These are phyloP conservation scores for Megathymus violae DNA, from an alignment of 1,140 invertebrate genomes.

Conservation along the genomic window DNA sequence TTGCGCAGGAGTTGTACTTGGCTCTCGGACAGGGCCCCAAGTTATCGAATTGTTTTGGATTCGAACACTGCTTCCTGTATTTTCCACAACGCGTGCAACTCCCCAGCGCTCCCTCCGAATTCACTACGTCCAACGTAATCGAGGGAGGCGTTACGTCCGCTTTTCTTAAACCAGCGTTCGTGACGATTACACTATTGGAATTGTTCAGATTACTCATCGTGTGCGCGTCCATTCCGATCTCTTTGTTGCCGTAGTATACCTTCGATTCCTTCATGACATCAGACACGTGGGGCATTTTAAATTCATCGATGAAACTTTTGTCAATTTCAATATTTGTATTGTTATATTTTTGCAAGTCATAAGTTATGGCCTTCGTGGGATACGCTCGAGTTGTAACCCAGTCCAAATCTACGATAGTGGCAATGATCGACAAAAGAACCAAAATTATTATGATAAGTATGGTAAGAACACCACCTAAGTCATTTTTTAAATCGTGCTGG, in stretches of 20 bases:
- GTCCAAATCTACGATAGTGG: conserved; percentile 63
- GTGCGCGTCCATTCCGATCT: conserved; percentile 9
- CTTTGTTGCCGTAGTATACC: conserved; percentile 8
- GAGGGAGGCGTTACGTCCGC: conserved; percentile 47
- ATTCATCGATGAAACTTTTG: conserved; percentile 37
- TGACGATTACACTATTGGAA: conserved; percentile 32
- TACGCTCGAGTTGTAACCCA: conserved; percentile 53
- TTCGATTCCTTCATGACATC: conserved; percentile 22
- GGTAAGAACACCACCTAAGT: conserved; percentile 55
- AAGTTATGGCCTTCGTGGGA: conserved; percentile 49
- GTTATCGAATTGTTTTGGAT: conserved; percentile 43
- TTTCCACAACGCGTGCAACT: conserved; percentile 73
- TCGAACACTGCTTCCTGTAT: conserved; percentile 65
- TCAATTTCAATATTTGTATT: conserved; percentile 38
- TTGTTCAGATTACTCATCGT: conserved; percentile 40
- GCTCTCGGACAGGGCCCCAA: conserved; percentile 55
- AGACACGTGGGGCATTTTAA: conserved; percentile 11
- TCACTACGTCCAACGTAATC: conserved; percentile 68
- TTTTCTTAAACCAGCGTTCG: conserved; percentile 41
- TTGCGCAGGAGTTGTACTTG: conserved; percentile 61
- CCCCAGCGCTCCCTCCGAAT: conserved; percentile 48
- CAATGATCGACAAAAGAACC: conserved; percentile 49
- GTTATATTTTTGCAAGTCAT: conserved; percentile 64
- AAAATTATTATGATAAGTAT: conserved; percentile 55
- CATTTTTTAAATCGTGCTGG: conserved; percentile 55